Conservation (phyloP, 1,140 invertebrate species). For the Drosophila elegans region DNA sequence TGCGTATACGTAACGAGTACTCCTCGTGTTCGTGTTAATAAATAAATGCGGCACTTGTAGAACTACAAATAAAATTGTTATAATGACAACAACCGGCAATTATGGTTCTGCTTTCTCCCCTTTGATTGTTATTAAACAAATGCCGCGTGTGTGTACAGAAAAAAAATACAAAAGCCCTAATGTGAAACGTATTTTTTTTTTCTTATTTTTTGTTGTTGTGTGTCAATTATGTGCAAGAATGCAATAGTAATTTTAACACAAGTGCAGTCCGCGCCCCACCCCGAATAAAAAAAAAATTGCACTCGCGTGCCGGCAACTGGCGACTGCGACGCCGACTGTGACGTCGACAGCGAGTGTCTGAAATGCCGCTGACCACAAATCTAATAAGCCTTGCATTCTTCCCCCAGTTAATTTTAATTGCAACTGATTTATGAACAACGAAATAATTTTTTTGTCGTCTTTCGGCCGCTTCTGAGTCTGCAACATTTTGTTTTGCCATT, state of each 20-base stretch:
- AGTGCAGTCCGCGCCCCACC: constrained; percentile 39
- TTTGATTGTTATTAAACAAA: constrained; percentile 33
- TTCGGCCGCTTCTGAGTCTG: constrained; percentile 32
- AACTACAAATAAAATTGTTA: constrained; percentile 1
- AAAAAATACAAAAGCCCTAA: not conserved
- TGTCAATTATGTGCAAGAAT: constrained; percentile 32
- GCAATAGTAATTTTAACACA: constrained; percentile 32
- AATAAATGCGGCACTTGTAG: constrained; percentile 10
- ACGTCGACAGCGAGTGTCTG: not conserved
- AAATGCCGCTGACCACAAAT: constrained; percentile 58
- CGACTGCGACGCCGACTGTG: constrained; percentile 21
- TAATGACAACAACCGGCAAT: constrained; percentile 30
- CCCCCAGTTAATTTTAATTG: constrained; percentile 77
- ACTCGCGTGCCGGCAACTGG: constrained; percentile 41
- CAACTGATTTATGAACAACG: constrained; percentile 79
- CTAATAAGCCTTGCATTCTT: constrained; percentile 79
- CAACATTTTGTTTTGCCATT: constrained; percentile 59
- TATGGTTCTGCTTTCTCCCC: constrained; percentile 27
- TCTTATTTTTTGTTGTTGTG: constrained; percentile 6
- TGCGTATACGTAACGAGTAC: constrained; percentile 56
- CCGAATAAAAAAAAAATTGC: constrained; percentile 5
- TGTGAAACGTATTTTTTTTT: not conserved
- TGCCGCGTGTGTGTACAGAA: not conserved
- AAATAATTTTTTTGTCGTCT: constrained; percentile 53
- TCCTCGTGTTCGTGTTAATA: constrained; percentile 9